Evolutionary conservation across 2,797 vertebrate species (phyloP).

Genomic region (Antrozous pallidus): DNA sequence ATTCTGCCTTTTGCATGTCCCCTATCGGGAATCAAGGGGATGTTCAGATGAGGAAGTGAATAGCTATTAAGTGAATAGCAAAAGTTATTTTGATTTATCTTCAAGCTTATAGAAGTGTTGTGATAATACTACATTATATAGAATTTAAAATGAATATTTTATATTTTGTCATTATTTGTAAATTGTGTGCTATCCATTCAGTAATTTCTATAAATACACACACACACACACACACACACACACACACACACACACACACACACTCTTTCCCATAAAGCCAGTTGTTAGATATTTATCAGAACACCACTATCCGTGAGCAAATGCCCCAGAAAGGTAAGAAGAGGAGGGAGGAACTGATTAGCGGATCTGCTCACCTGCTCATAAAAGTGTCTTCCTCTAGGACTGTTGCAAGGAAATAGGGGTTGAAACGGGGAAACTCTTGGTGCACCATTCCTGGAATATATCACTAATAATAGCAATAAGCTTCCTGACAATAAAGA

Average conservation of each 20-base stretch:
- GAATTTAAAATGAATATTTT: background rate
- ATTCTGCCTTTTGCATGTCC: too few relatives aligned
- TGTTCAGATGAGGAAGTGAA: too few relatives aligned
- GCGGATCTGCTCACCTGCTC: background rate
- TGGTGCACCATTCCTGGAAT: background rate
- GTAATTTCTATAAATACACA: background rate
- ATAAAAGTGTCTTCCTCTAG: background rate
- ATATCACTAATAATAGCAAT: background rate
- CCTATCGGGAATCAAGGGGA: too few relatives aligned
- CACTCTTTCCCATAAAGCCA: background rate
- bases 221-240: too few relatives aligned
- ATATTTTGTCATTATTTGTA: background rate
- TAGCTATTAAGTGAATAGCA: too few relatives aligned
- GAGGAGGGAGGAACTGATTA: background rate
- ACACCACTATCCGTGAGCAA: background rate
- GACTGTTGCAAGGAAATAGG: background rate
- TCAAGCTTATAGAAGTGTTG: too few relatives aligned
- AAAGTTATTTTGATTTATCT: too few relatives aligned
- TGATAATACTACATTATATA: too few relatives aligned
- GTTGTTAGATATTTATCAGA: background rate
- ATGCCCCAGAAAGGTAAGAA: background rate
- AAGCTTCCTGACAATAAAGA: accelerated
- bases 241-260: background rate
- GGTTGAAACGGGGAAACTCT: accelerated
- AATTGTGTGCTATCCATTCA: background rate